These are phyloP conservation scores for Lasioglossum baleicum DNA, from an alignment of 1,140 invertebrate genomes.

Conservation along the genomic window DNA sequence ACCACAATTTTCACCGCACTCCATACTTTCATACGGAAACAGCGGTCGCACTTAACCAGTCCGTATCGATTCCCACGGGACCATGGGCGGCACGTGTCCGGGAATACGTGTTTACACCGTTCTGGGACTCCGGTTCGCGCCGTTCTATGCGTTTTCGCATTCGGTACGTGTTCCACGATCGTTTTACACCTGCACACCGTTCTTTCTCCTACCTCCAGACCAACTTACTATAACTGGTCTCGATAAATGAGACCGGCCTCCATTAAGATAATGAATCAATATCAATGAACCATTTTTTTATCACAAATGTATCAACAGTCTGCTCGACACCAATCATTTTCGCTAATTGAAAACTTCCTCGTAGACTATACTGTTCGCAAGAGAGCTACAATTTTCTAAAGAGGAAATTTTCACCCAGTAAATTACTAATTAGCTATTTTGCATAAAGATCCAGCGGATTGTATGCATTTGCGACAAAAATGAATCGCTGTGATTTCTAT, in stretches of 20 bases:
- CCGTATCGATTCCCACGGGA: conserved; percentile 30
- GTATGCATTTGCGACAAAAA: too few relatives aligned
- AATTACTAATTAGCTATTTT: too few relatives aligned
- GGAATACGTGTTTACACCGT: conserved; percentile 49
- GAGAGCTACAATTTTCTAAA: too few relatives aligned
- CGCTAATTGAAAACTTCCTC: too few relatives aligned
- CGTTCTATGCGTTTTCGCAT: background rate
- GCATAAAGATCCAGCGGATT: too few relatives aligned
- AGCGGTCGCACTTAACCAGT: conserved; percentile 18
- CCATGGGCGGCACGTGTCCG: conserved; percentile 35
- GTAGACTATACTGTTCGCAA: too few relatives aligned
- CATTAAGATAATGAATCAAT: background rate
- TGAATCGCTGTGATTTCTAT: too few relatives aligned
- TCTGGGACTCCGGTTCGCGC: conserved; percentile 18
- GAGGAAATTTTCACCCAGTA: too few relatives aligned
- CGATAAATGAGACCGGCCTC: background rate
- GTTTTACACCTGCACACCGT: conserved; percentile 10
- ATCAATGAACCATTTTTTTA: background rate
- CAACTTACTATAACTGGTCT: background rate
- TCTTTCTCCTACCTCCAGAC: background rate
- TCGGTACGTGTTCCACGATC: conserved; percentile 4
- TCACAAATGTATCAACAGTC: too few relatives aligned
- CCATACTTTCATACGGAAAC: conserved; percentile 10
- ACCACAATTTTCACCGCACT: background rate
- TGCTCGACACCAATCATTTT: too few relatives aligned